These are phyloP conservation scores for Selenia dentaria DNA, from an alignment of 2,888 invertebrate genomes.

Conservation along the genomic window DNA sequence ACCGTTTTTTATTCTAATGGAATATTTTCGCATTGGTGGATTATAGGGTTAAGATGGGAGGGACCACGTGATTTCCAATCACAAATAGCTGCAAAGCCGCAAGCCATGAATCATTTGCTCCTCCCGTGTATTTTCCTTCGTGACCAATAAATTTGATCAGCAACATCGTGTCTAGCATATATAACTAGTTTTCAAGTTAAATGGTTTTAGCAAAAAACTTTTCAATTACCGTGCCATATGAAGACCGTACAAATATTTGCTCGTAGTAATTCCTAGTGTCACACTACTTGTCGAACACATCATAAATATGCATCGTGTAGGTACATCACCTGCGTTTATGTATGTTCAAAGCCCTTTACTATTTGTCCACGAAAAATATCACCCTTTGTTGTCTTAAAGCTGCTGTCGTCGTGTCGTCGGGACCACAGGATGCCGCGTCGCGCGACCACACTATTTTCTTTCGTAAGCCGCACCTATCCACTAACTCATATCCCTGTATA, in stretches of 20 bases:
- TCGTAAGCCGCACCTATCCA: slow-evolving; percentile 15
- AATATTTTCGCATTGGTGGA: slow-evolving; percentile 56
- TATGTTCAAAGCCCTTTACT: slow-evolving; percentile 67
- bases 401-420: slow-evolving; percentile 61
- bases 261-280: slow-evolving; percentile 64
- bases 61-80: slow-evolving; percentile 52
- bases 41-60: slow-evolving; percentile 49
- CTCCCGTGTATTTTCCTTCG: slow-evolving; percentile 36
- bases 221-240: slow-evolving; percentile 41
- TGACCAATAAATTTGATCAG: slow-evolving; percentile 31
- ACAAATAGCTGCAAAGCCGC: slow-evolving; percentile 58
- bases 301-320: slow-evolving; percentile 79
- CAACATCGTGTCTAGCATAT: slow-evolving; percentile 9
- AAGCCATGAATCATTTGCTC: slow-evolving; percentile 48
- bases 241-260: slow-evolving; percentile 66
- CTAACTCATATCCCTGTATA: slow-evolving; percentile 13
- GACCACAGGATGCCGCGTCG: slow-evolving; percentile 37
- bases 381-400: slow-evolving; percentile 70
- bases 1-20: slow-evolving; percentile 53
- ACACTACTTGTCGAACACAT: slow-evolving; percentile 70
- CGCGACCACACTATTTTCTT: slow-evolving; percentile 38
- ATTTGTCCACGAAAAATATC: slow-evolving; percentile 79
- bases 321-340: slow-evolving; percentile 66
- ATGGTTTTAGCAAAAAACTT: slow-evolving; percentile 9
- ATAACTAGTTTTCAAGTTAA: slow-evolving; percentile 22